Base-by-base conservation (phyloP, 1,140 invertebrate species). In the Heliconius melpomene region DNA sequence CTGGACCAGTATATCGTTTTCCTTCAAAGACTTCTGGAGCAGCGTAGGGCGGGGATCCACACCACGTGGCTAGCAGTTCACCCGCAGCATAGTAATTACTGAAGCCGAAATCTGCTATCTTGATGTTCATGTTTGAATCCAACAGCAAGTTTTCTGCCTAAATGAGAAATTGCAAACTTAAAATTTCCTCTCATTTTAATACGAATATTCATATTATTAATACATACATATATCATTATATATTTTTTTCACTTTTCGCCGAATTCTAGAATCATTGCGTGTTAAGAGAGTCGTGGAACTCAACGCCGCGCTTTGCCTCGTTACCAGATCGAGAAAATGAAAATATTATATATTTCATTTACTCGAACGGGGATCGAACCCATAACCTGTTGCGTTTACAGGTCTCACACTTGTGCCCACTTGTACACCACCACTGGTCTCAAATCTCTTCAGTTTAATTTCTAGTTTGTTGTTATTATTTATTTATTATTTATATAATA, bases 1-100 rank as follows among this genome's bases (percentile, higher is more conserved):
- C 98, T 46, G 98, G 98, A 16, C 98, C 98, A 86, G 98, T 98
- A 89, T 99, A 99, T 90, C 98, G 97, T 89, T 98, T 98, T 74
- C 98, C 99, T 94, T 99, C 98, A 95, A 99, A 99, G 72, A 99
- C 96, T 96, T 99, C 99, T 26, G 99, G 99, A 23, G 99, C 98
- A 75, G 99, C 99, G 94, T 99, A 99, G 29, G 98, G 98, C n/a
- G 98, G 99, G 66, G 98, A 98, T 2, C 98, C 98, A 95, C 98
- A 99, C 98, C 98, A 99, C 57, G 99, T 99, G 75, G 97, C 97
- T 57, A 99, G 95, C 40, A 98, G 95, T 82, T 97, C 96, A 72
- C 97, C 98, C 60, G 96, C 95, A 88, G 97, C 97, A 93, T 97
- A 98, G 94, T 98, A 98, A 95, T 99, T 99, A 86, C 98, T 98